A percentile compares a stretch with the other conserved stretches of the same genome.
phyloP scores from a whole-genome alignment of 2,797 vertebrate genomes.

The Microctenopoma lineatum region DNA sequence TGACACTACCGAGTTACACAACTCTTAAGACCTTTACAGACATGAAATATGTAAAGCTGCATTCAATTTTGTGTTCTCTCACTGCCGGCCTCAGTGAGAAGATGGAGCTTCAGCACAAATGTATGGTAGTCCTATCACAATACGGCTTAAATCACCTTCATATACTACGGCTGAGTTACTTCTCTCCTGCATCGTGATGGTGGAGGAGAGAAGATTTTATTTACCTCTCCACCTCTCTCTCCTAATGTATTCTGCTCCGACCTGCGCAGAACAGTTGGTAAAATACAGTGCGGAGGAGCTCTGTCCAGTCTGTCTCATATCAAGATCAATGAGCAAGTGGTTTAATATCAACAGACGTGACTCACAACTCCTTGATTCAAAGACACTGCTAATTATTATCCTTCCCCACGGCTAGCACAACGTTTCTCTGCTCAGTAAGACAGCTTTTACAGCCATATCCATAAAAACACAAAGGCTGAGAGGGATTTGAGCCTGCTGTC shows the following conservation, averaged over 20 bases:
- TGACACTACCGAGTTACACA: not conserved
- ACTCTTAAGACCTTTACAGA: constrained; percentile 19
- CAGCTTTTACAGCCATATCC: not conserved
- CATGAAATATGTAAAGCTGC: not conserved
- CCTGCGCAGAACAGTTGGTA: constrained; percentile 26
- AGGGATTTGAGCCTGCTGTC: not conserved
- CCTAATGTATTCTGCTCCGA: constrained; percentile 34
- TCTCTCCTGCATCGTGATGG: not conserved
- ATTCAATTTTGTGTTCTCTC: not conserved
- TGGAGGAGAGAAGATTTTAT: constrained; percentile 23
- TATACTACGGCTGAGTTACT: not conserved
- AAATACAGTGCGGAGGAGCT: constrained; percentile 41
- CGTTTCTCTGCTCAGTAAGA: constrained; percentile 17
- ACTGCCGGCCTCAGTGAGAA: not conserved
- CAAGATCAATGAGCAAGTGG: constrained; percentile 45
- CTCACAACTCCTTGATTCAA: constrained; percentile 43
- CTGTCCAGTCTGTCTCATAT: constrained; percentile 46
- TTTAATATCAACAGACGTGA: constrained; percentile 59
- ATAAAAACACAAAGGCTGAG: constrained; percentile 6
- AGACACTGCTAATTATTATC: constrained; percentile 44
- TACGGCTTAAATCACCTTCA: constrained; percentile 1
- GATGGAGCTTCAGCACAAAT: constrained; percentile 1
- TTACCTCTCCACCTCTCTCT: constrained; percentile 17
- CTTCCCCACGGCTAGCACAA: constrained; percentile 2
- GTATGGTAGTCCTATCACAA: not conserved